Conservation (phyloP, 35 echinoderm and acorn worm genomes). For the Chiridota heheva region DNA sequence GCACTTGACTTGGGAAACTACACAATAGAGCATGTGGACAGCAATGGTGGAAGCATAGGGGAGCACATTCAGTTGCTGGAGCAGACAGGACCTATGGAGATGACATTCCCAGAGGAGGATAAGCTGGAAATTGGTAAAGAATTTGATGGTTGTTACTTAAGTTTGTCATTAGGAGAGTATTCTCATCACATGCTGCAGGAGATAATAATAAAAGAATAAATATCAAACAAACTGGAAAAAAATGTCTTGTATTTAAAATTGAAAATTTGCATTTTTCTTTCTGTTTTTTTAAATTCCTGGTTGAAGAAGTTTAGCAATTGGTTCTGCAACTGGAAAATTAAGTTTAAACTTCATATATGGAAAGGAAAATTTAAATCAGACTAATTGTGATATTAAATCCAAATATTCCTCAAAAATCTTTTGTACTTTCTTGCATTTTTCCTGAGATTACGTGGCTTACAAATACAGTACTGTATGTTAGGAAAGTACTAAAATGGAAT, state of each 20-base stretch:
- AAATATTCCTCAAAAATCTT: too few relatives aligned
- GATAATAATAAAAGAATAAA: not conserved
- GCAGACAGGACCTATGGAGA: not conserved
- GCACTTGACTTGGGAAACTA: slow-evolving; percentile 25
- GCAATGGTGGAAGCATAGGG: not conserved
- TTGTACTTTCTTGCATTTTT: too few relatives aligned
- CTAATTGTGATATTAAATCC: too few relatives aligned
- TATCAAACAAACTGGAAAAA: not conserved
- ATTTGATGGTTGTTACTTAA: not conserved
- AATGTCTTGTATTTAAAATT: not conserved
- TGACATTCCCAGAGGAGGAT: not conserved
- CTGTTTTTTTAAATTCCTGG: not conserved
- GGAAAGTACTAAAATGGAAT: too few relatives aligned
- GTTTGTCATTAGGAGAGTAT: not conserved
- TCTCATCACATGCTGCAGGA: too few relatives aligned
- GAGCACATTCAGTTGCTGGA: slow-evolving; percentile 24
- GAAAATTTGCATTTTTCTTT: not conserved
- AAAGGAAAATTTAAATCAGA: too few relatives aligned
- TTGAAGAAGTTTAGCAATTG: not conserved
- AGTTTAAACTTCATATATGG: too few relatives aligned
- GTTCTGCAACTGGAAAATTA: not conserved
- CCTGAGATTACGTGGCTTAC: too few relatives aligned
- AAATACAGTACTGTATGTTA: too few relatives aligned
- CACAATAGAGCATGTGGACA: slow-evolving; percentile 36
- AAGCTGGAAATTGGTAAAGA: slow-evolving; percentile 33